Percentiles rank a stretch among this genome's conserved stretches.
phyloP scores from a whole-genome alignment of 2,113 vertebrate genomes.

The Ciconia stormi region DNA sequence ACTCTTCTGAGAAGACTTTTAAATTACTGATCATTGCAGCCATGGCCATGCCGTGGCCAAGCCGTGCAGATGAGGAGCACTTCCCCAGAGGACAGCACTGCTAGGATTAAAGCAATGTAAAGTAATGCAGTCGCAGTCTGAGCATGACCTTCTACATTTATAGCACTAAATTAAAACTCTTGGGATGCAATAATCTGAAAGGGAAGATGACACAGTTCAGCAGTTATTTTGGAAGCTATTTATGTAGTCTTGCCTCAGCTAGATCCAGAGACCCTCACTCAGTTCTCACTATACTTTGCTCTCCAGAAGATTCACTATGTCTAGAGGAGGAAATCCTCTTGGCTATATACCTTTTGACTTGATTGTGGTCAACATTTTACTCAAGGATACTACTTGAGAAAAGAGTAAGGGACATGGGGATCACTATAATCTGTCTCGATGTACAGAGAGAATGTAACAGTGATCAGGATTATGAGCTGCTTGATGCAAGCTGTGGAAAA shows the following conservation, averaged over 20 bases:
- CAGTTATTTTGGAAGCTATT: neutral
- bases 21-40: neutral
- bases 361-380: neutral
- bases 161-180: neutral
- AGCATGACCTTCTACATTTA: neutral
- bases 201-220: neutral
- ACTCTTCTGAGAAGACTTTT: neutral
- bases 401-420: neutral
- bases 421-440: neutral
- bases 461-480: neutral
- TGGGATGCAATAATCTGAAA: neutral
- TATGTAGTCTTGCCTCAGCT: neutral
- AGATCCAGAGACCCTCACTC: neutral
- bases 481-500: neutral
- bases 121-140: neutral
- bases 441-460: neutral
- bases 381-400: neutral
- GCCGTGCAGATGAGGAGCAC: rapidly evolving
- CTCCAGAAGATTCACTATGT: neutral
- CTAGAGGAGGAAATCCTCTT: neutral
- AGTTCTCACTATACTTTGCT: neutral
- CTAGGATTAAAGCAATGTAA: neutral
- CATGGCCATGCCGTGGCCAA: neutral
- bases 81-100: neutral
- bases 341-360: neutral